Evolutionary conservation across 2,797 vertebrate genomes (phyloP), one percentile per base, ranked within the genome.

Genomic region (Cuniculus paca): DNA sequence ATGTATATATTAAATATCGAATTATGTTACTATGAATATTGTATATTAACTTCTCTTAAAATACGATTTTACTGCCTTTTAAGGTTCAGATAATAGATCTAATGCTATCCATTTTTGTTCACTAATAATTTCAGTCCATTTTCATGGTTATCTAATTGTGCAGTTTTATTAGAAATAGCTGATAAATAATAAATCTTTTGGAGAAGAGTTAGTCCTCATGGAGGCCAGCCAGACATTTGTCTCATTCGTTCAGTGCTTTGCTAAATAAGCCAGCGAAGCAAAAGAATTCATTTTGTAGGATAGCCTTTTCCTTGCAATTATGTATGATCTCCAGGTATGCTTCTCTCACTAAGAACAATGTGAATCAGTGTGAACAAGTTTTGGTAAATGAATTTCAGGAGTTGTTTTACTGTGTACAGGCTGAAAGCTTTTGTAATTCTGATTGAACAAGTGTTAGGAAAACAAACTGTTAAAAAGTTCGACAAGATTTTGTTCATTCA

Each of bases 11-110:
- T 58, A 96, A 90, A 79, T 68, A 88, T 16, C 16, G 20, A 31
- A 42, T 88, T 88, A 45, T 85, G 19, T 88, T 88, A 19, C 58
- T 72, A 7, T 90, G 4, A 36, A 2, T 68, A 42, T 52, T 91
- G 16, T 36, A 93, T 92, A n/a, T 94, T 93, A 74, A 95, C 54
- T 90, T 96, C 22, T 50, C 24, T 81, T 75, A 85, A 90, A 50
- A 54, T 90, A 45, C 95, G 50, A 39, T 80, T 90, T 92, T 92
- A 89, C 14, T 95, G 60, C 82, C 31, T 88, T 95, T 75, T 61
- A 89, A 93, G 31, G 74, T 54, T 75, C 58, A 92, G 58, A 70
- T 78, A 88, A 48, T n/a, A 82, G 17, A 52, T 95, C 5, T 79
- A 60, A 22, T 42, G 14, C 36, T 58, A 0, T 86, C 11, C 22